A percentile compares a stretch with the other conserved stretches of the same genome.
Conservation (phyloP, 2,888 invertebrate species). For the Polia nebulosa region DNA sequence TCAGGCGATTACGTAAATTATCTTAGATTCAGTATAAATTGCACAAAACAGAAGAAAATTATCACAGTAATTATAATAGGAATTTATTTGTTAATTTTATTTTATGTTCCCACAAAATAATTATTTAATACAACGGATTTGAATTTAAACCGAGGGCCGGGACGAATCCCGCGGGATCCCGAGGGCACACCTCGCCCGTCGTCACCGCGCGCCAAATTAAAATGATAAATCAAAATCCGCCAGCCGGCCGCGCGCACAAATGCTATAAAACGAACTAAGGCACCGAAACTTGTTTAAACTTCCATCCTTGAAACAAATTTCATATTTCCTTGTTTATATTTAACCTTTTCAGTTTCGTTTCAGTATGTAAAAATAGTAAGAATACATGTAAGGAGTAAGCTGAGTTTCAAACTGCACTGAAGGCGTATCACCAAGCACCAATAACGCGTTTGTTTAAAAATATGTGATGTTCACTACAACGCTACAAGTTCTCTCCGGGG, state of each 20-base stretch:
- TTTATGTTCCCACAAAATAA: conserved; percentile 76
- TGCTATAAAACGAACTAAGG: conserved; percentile 68
- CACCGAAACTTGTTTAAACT: conserved; percentile 68
- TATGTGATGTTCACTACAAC: conserved; percentile 46
- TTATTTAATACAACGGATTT: conserved; percentile 84
- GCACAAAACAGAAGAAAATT: conserved; percentile 47
- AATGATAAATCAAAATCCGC: conserved; percentile 90
- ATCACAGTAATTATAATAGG: conserved; percentile 52
- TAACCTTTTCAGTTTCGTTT: conserved; percentile 29
- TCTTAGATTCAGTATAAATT: conserved; percentile 32
- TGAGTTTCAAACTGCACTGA: conserved; percentile 48
- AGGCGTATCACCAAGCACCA: conserved; percentile 43
- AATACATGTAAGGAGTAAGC: conserved; percentile 32
- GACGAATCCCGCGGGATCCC: conserved; percentile 76
- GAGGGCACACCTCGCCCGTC: conserved; percentile 80
- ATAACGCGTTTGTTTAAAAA: conserved; percentile 56
- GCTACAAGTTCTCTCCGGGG: conserved; percentile 40
- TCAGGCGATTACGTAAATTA: conserved; percentile 45
- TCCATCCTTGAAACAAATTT: conserved; percentile 62
- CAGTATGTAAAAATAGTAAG: conserved; percentile 33
- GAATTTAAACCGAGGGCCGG: conserved; percentile 81
- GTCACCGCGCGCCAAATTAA: conserved; percentile 87
- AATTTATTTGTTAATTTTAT: conserved; percentile 73
- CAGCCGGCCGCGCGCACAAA: conserved; percentile 74
- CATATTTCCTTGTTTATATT: conserved; percentile 63